phyloP scores from a whole-genome alignment of 2,113 vertebrate genomes.

The Nycticryphes semicollaris region DNA sequence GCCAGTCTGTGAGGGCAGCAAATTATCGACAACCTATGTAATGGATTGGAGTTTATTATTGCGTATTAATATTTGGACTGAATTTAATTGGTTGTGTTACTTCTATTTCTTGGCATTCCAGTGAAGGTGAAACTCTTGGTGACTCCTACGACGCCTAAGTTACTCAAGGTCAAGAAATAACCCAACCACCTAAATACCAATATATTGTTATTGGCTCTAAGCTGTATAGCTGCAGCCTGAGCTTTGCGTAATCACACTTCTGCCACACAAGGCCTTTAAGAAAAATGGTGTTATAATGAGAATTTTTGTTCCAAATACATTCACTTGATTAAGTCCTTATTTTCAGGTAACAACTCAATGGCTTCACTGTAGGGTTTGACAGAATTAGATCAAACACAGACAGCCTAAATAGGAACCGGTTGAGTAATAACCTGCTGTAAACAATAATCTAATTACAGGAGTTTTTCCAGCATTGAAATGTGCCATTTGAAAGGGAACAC shows the following conservation, averaged over 20 bases:
- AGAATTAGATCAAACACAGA: constrained; percentile 4
- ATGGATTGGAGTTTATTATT: background rate
- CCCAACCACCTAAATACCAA: constrained; percentile 31
- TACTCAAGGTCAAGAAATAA: constrained; percentile 31
- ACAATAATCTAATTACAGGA: constrained; percentile 1
- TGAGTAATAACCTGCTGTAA: constrained; percentile 37
- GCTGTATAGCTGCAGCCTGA: constrained; percentile 3
- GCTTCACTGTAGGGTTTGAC: background rate
- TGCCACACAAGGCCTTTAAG: constrained; percentile 9
- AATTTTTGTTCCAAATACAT: constrained; percentile 47
- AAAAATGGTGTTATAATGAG: constrained; percentile 47
- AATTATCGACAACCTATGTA: background rate
- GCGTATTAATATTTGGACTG: background rate
- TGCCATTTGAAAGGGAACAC: background rate
- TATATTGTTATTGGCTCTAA: constrained; percentile 26
- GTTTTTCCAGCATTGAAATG: background rate
- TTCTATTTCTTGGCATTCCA: background rate
- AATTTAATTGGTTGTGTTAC: background rate
- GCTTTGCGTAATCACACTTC: constrained; percentile 26
- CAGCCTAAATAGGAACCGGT: background rate
- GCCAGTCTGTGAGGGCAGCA: background rate
- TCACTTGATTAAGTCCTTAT: constrained; percentile 17
- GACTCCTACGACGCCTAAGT: constrained; percentile 18
- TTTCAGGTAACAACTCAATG: constrained; percentile 18
- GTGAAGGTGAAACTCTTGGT: background rate